A percentile compares a stretch with the other conserved stretches of the same genome.
phyloP scores from a whole-genome alignment of 2,113 vertebrate species.

The Rhabdomys dilectus region DNA sequence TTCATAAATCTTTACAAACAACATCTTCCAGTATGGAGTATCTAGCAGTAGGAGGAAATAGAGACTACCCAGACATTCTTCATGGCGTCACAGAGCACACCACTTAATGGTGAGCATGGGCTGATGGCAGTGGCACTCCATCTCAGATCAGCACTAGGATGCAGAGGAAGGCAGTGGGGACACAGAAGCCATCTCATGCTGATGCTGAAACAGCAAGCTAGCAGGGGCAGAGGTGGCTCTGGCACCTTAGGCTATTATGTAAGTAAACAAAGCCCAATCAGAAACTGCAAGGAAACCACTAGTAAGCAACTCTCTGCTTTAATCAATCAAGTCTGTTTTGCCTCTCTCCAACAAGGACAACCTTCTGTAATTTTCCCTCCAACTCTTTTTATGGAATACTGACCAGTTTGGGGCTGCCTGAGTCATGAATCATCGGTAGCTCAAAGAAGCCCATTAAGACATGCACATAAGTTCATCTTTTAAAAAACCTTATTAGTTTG shows the following conservation, averaged over 20 bases:
- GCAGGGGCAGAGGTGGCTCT: neutral
- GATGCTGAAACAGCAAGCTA: neutral
- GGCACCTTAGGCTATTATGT: neutral
- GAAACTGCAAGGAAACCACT: neutral
- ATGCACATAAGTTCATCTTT: neutral
- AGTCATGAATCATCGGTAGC: neutral
- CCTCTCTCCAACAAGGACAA: neutral
- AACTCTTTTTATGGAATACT: neutral
- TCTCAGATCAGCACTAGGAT: neutral
- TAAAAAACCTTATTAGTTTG: neutral
- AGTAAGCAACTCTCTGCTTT: neutral
- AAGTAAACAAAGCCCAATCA: neutral
- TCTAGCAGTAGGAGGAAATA: neutral
- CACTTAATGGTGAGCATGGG: neutral
- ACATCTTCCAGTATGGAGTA: neutral
- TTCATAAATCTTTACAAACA: conserved; percentile 18
- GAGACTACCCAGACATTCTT: neutral
- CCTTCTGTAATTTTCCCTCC: neutral
- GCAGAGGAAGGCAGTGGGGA: neutral
- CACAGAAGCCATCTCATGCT: neutral
- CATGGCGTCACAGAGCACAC: neutral
- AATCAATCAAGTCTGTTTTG: neutral
- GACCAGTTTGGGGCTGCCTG: neutral
- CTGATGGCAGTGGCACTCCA: neutral
- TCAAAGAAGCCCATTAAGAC: neutral